Percentiles rank a stretch among this genome's conserved stretches.
These are phyloP conservation scores for Choloepus didactylus DNA, from an alignment of 2,797 vertebrate species.

Conservation along the genomic window DNA sequence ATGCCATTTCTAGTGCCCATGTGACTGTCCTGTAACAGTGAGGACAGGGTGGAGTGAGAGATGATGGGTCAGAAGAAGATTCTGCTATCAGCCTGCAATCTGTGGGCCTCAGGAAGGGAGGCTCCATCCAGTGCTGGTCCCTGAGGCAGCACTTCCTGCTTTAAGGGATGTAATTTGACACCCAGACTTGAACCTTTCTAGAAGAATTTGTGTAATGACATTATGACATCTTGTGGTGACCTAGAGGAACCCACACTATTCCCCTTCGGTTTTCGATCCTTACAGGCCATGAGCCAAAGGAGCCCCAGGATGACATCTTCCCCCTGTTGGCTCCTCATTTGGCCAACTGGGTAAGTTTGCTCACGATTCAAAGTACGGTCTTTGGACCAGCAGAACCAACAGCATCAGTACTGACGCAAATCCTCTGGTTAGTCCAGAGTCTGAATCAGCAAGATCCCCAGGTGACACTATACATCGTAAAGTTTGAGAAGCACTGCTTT, in stretches of 20 bases:
- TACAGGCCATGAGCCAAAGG: not conserved
- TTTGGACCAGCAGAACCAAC: not conserved
- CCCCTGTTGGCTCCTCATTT: not conserved
- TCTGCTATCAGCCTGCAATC: not conserved
- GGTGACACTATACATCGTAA: not conserved
- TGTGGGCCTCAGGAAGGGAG: not conserved
- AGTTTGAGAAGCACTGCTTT: not conserved
- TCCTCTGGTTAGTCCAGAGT: not conserved
- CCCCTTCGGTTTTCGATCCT: not conserved
- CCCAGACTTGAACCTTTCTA: constrained; percentile 56
- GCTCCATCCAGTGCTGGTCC: not conserved
- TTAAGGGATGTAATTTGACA: constrained; percentile 59
- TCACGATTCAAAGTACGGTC: not conserved
- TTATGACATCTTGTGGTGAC: constrained; percentile 79
- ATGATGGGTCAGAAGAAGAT: not conserved
- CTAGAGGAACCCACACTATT: constrained; percentile 52
- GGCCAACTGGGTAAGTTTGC: not conserved
- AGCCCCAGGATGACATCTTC: not conserved
- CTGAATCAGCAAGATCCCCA: not conserved
- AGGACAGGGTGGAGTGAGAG: not conserved
- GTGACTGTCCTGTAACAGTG: not conserved
- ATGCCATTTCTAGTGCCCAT: not conserved
- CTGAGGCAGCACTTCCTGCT: constrained; percentile 25
- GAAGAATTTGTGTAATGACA: constrained; percentile 64
- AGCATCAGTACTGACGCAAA: not conserved